Base-by-base conservation (phyloP, 1,140 invertebrate species). In the Cydia splendana region DNA sequence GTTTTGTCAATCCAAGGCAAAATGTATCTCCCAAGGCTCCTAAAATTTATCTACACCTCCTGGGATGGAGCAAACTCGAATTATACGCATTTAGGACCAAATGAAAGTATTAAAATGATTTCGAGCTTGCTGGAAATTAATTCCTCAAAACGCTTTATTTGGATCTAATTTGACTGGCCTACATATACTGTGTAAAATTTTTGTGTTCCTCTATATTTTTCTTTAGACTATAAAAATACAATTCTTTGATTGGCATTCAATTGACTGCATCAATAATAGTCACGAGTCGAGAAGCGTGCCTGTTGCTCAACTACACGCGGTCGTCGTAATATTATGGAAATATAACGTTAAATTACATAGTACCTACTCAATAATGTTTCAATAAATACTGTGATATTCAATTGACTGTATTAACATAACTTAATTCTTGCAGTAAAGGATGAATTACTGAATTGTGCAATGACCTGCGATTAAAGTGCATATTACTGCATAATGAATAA, bases 161-260 rank as follows among this genome's bases (percentile, higher is more conserved):
- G n/a, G n/a, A n/a, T n/a, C n/a, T n/a, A n/a, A n/a, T n/a, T n/a
- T n/a, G n/a, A n/a, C n/a, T n/a, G n/a, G n/a, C n/a, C n/a, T n/a
- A n/a, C n/a, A n/a, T n/a, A n/a, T n/a, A n/a, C n/a, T n/a, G n/a
- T n/a, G n/a, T n/a, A n/a, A n/a, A n/a, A n/a, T n/a, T n/a, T n/a
- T n/a, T n/a, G n/a, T n/a, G n/a, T n/a, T n/a, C n/a, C n/a, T n/a
- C n/a, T n/a, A n/a, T n/a, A n/a, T n/a, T n/a, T n/a, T n/a, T n/a
- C n/a, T n/a, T n/a, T n/a, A n/a, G 42, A 45, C 42, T 45, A 53
- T 53, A 53, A 53, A 53, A 53, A 51, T 53, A 53, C 34, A 34
- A 62, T 53, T 18, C 18, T 62, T n/a, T 20, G 53, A 20, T 62
- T 62, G 53, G 15, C 18, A 62, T 62, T 20, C 53, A 20, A 62